Base-by-base conservation (phyloP, 2,797 vertebrate species). In the Gadopsis bispinosus region DNA sequence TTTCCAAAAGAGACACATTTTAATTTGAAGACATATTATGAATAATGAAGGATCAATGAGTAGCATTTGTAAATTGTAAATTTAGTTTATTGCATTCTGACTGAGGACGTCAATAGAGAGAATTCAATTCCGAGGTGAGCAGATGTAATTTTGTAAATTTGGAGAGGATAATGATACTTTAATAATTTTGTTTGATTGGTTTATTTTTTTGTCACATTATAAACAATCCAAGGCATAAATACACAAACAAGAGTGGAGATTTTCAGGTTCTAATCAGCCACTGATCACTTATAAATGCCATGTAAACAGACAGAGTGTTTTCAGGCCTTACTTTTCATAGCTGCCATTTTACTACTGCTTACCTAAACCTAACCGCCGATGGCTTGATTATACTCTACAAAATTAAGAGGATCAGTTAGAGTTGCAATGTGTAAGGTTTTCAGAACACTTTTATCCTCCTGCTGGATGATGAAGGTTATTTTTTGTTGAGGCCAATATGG, bases 281-380 rank as follows among this genome's bases (percentile, higher is more conserved):
- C 8, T 48, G 13, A 58, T 17, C 6, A 66, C 39, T 22, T 51
- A 65, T 60, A 54, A 22, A 64, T 63, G 11, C 39, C 37, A 47
- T 73, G 29, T 65, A 71, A 62, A 56, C 19, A 54, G 45, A 54
- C 59, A 43, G 29, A 45, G 41, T 39, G n/a, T 74, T 41, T 58
- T 48, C 14, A 61, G 39, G 11, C 51, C n/a, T 47, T 14, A 4
- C 0, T 68, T 75, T 53, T 13, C 17, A 16, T 20, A 2, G 9
- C 19, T 61, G 5, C 14, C 19, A 13, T 50, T 77, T 51, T 53
- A 20, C 4, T 22, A 43, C 4, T 12, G 16, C 3, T 59, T 33
- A 22, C 19, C 16, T 7, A 33, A 47, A 26, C 8, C 17, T 6
- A 37, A 53, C 43, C 17, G n/a, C 17, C n/a, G 1, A 6, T 48